phyloP scores from a whole-genome alignment of 2,797 vertebrate genomes.

The Molossus molossus region DNA sequence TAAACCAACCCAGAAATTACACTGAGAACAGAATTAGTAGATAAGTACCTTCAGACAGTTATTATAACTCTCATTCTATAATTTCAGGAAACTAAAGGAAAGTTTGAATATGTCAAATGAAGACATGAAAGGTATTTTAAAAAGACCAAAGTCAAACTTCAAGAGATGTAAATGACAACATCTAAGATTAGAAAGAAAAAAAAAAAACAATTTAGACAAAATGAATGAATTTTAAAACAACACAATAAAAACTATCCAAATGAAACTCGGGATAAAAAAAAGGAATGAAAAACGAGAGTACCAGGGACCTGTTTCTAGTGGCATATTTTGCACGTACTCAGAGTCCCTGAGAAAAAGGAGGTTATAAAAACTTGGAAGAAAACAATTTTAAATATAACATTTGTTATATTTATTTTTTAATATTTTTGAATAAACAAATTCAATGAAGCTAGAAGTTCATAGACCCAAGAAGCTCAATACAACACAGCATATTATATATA shows the following conservation, averaged over 20 bases:
- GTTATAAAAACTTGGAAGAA: not conserved
- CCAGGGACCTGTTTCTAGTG: not conserved
- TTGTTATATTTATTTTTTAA: not conserved
- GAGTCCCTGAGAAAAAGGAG: not conserved
- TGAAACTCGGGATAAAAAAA: not conserved
- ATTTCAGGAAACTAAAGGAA: not conserved
- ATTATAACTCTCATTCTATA: not conserved
- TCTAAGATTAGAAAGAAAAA: not conserved
- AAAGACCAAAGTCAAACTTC: not conserved
- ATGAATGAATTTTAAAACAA: not conserved
- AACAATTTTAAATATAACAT: not conserved
- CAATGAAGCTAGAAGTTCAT: not conserved
- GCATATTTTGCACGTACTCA: not conserved
- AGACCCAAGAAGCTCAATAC: not conserved
- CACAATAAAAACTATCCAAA: not conserved
- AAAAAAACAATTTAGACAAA: not conserved
- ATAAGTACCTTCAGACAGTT: not conserved
- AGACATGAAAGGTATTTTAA: not conserved
- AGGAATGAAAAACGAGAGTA: not conserved
- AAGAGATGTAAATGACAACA: not conserved
- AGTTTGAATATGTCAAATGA: not conserved
- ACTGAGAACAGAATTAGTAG: not conserved
- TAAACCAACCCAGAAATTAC: not conserved
- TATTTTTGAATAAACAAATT: not conserved
- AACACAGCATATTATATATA: not conserved